Percentiles rank a stretch among this genome's conserved stretches.
phyloP scores from a whole-genome alignment of 2,113 vertebrate species.

The Tichodroma muraria region DNA sequence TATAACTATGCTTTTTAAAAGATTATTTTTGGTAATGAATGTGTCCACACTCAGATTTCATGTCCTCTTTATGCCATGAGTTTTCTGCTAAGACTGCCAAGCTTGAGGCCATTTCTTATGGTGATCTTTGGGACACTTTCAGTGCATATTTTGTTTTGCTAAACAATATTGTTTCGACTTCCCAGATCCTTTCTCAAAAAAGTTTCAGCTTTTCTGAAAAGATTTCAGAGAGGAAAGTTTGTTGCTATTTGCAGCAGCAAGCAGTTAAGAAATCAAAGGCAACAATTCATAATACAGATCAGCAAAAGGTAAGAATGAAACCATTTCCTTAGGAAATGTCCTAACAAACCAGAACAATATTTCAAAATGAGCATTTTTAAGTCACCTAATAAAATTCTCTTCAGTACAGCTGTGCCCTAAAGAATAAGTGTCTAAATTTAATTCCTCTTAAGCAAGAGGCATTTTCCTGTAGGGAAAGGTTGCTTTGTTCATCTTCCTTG shows the following conservation, averaged over 20 bases:
- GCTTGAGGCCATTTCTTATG: background rate
- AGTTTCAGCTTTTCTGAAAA: background rate
- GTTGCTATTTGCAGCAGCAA: background rate
- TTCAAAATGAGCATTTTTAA: conserved; percentile 12
- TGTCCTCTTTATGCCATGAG: background rate
- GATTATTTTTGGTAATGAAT: background rate
- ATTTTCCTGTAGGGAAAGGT: background rate
- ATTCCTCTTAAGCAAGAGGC: conserved; percentile 11
- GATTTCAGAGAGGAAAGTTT: background rate
- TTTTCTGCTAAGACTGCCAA: background rate
- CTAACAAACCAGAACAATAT: background rate
- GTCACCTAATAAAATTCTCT: conserved; percentile 1
- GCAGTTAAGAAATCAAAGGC: background rate
- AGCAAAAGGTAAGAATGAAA: background rate
- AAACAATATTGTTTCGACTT: background rate
- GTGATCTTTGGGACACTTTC: background rate
- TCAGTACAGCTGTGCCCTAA: background rate
- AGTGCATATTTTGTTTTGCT: background rate
- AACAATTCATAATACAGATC: background rate
- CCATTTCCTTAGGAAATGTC: background rate
- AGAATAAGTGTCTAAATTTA: conserved; percentile 13
- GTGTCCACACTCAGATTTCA: background rate
- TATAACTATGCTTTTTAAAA: background rate
- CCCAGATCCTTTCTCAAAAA: background rate
- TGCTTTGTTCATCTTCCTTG: background rate